A percentile compares a stretch with the other conserved stretches of the same genome.
Evolutionary conservation across 2,888 invertebrate genomes (phyloP).

Genomic region (Unio pictorum): DNA sequence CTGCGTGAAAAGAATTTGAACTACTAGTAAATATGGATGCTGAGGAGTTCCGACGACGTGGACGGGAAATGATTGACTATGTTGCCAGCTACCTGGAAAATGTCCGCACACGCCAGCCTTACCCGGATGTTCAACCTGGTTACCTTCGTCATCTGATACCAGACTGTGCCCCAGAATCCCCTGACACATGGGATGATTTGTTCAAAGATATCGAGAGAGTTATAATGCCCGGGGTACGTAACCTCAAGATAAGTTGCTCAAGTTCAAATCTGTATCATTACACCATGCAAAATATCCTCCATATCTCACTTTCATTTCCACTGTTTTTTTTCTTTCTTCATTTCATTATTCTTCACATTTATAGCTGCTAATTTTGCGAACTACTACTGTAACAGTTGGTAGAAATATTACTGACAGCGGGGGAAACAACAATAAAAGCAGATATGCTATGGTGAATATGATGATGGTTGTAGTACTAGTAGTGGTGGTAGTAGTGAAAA

Average conservation of each 20-base stretch:
- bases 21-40: slow-evolving; percentile 48
- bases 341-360: too few species aligned
- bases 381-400: too few species aligned
- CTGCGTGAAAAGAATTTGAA: too few species aligned
- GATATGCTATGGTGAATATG: too few species aligned
- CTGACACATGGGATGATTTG: slow-evolving; percentile 56
- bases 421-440: too few species aligned
- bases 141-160: slow-evolving; percentile 60
- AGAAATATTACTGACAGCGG: too few species aligned
- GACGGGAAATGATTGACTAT: slow-evolving; percentile 65
- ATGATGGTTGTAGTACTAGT: too few species aligned
- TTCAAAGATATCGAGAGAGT: slow-evolving; percentile 59
- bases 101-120: slow-evolving; percentile 49
- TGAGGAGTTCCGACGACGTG: slow-evolving; percentile 57
- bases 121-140: slow-evolving; percentile 56
- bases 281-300: not conserved
- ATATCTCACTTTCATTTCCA: too few species aligned
- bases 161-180: slow-evolving; percentile 55
- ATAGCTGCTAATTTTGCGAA: too few species aligned
- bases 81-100: slow-evolving; percentile 63
- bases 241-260: not conserved
- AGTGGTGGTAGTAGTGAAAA: too few species aligned
- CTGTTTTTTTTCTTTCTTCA: too few species aligned
- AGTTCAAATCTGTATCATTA: not conserved
- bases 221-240: slow-evolving; percentile 64